Base-by-base conservation (phyloP, 2,888 invertebrate genomes). In the Pristionchus japonicus region DNA sequence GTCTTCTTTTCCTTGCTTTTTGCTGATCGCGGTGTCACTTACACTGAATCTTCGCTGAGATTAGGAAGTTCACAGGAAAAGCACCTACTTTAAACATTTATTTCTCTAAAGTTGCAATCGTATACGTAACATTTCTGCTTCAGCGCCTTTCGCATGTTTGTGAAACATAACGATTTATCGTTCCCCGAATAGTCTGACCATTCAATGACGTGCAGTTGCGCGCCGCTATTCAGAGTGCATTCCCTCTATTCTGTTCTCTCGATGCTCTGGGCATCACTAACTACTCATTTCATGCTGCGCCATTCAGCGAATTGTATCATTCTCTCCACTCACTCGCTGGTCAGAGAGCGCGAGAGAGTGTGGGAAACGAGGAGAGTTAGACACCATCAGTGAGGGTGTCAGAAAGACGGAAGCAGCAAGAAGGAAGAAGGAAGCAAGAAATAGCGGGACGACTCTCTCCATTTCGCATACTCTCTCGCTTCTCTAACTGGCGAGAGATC, bases 361-460 rank as follows among this genome's bases (percentile, higher is more conserved):
- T n/a, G n/a, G n/a, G n/a, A n/a, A n/a, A n/a, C n/a, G n/a, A n/a
- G n/a, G n/a, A n/a, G n/a, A n/a, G n/a, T n/a, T n/a, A n/a, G n/a
- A n/a, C n/a, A n/a, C n/a, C n/a, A n/a, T n/a, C n/a, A n/a, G 77
- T 77, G 43, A 47, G 40, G 27, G 77, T 77, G 77, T 47, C 77
- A 27, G 77, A 47, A 77, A 77, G 70, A 1, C 34, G 37, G 70
- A 37, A 34, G 23, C 31, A 70, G 0, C 7, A 34, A n/a, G n/a
- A n/a, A n/a, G n/a, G 3, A 43, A 43, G 43, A 23, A 77, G 23
- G n/a, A 27, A 77, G 40, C 43, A 47, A 77, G 77, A 77, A 47
- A 77, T 74, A 74, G 74, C 11, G 57, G 9, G 3, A 4, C 9
- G 27, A 4, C n/a, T 77, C 47, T 77, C 70, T 17, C 40, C 40